Base-by-base conservation (phyloP, 2,888 invertebrate genomes). In the Eupithecia inturbata region DNA sequence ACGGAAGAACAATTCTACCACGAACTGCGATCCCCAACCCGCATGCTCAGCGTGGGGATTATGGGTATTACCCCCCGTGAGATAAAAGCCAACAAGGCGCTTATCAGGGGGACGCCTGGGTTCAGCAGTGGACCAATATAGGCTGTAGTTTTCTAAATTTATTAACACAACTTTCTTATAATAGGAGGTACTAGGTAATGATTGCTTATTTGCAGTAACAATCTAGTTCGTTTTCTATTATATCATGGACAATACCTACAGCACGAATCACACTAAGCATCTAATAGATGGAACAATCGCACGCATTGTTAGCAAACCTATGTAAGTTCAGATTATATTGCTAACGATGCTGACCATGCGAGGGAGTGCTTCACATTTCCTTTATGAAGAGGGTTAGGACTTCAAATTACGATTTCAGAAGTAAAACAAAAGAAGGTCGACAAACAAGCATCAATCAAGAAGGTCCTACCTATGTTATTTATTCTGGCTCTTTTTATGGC, bases 261-360 rank as follows among this genome's bases (percentile, higher is more conserved):
- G 84, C 81, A 79, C 72, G 77, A 73, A 78, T 80, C 77, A 77
- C 75, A 78, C 74, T 77, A 74, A 76, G 72, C 45, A 53, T 67
- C 36, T 76, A 75, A 77, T 74, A 73, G 60, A 45, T 68, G 71
- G 76, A 70, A 76, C 74, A 71, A 77, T 79, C 74, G 74, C 83
- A 86, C 85, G 86, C 88, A 84, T 82, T 71, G 75, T 36, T 66
- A 14, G n/a, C 39, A 39, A 14, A 66, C 36, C 62, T 33, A 33
- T 28, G 33, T 4, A 63, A 64, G 63, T 33, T 33, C 36, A 64
- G 63, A n/a, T 33, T 64, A 64, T 22, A 36, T 22, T 36, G 66
- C 78, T 88, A 88, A 88, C 85, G 88, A 87, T 80, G 77, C 68
- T 76, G 81, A 83, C 82, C 87, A 88, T 87, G 88, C 87, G 82